Conservation (phyloP, 2,888 invertebrate species). For the Calephelis perditalis region DNA sequence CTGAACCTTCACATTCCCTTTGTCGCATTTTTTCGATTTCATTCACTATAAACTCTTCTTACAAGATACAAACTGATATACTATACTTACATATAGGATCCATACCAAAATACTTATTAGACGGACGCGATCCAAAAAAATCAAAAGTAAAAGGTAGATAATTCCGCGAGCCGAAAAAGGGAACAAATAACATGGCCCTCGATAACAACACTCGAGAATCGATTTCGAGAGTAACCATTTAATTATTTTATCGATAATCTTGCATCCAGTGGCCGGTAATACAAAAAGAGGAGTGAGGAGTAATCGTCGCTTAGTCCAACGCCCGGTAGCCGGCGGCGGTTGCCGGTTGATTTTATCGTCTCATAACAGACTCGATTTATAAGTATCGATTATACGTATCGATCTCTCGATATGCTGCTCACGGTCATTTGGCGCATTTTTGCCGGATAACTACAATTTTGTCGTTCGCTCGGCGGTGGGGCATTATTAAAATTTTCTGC, state of each 20-base stretch:
- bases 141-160: slow-evolving; percentile 34
- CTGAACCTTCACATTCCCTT: no score
- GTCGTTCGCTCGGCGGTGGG: slow-evolving; percentile 33
- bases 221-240: slow-evolving; percentile 78
- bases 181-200: slow-evolving; percentile 63
- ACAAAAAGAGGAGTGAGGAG: slow-evolving; percentile 66
- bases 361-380: slow-evolving; percentile 76
- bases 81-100: slow-evolving; percentile 11
- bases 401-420: slow-evolving; percentile 61
- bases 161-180: slow-evolving; percentile 61
- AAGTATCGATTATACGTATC: slow-evolving; percentile 76
- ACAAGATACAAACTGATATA: neutral
- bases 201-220: slow-evolving; percentile 77
- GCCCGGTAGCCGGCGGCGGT: slow-evolving; percentile 76
- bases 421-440: slow-evolving; percentile 67
- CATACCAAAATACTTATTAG: slow-evolving; percentile 10
- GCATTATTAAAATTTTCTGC: slow-evolving; percentile 14
- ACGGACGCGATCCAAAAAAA: neutral
- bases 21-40: no score
- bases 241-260: slow-evolving; percentile 79
- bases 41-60: neutral
- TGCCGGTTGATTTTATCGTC: slow-evolving; percentile 70
- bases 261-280: slow-evolving; percentile 59
- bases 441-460: slow-evolving; percentile 32
- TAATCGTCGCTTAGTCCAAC: slow-evolving; percentile 74